Evolutionary conservation across 2,797 vertebrate species (phyloP).

Genomic region (Myioborus miniatus): DNA sequence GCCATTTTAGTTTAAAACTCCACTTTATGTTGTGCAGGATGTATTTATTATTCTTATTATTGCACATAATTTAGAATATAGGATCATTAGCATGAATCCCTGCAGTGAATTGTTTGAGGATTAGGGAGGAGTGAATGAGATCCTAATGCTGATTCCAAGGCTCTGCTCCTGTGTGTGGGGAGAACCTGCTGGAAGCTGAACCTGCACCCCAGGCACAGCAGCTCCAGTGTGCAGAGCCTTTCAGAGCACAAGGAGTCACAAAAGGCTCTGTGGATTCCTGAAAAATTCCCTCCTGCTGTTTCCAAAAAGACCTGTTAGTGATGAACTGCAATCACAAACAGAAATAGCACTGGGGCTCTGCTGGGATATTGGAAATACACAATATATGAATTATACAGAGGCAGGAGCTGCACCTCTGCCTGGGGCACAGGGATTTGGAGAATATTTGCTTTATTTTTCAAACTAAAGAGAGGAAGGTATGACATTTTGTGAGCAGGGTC

Average conservation of each 20-base stretch:
- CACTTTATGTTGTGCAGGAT: neutral
- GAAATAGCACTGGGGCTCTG: neutral
- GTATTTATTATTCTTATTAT: neutral
- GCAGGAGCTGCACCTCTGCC: neutral
- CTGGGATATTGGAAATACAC: neutral
- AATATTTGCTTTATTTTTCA: constrained; percentile 8
- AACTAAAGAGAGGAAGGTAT: neutral
- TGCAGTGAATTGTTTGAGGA: neutral
- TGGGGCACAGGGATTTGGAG: neutral
- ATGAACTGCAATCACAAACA: neutral
- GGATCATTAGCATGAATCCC: neutral
- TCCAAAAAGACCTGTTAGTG: constrained; percentile 1
- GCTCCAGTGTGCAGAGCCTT: neutral
- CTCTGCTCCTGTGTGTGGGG: neutral
- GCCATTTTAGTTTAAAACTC: neutral
- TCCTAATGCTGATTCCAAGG: neutral
- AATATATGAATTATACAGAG: neutral
- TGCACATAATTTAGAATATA: neutral
- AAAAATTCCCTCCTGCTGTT: neutral
- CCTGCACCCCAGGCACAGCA: neutral
- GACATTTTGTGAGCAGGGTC: neutral
- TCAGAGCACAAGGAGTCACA: neutral
- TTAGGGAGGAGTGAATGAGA: neutral
- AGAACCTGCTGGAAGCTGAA: neutral
- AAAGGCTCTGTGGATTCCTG: neutral